These are phyloP conservation scores for Plutomurus gul DNA, from an alignment of 1,140 invertebrate genomes.

Conservation along the genomic window DNA sequence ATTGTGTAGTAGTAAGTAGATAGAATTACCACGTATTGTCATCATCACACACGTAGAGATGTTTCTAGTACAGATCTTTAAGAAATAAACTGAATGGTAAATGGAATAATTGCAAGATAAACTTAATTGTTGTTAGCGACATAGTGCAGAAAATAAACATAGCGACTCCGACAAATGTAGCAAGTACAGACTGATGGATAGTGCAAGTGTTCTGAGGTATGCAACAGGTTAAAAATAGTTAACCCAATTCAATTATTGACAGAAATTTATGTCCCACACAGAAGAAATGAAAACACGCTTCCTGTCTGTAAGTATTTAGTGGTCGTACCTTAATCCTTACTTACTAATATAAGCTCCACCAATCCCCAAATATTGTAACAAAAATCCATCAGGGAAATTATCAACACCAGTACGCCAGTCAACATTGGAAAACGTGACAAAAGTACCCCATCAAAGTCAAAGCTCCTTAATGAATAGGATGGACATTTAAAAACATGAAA, in stretches of 20 bases:
- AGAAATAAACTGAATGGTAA: too few relatives aligned
- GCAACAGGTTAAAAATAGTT: not conserved
- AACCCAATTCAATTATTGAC: not conserved
- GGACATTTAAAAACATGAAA: slow-evolving; percentile 20
- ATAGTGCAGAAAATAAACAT: too few relatives aligned
- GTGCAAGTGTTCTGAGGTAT: not conserved
- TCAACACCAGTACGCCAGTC: not conserved
- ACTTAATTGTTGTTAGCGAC: too few relatives aligned
- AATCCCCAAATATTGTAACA: not conserved
- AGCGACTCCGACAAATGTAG: too few relatives aligned
- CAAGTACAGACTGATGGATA: not conserved
- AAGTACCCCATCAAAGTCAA: slow-evolving; percentile 1
- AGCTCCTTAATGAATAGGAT: slow-evolving; percentile 19
- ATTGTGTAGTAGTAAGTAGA: too few relatives aligned
- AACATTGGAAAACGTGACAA: not conserved
- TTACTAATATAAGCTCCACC: not conserved
- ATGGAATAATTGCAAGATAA: too few relatives aligned
- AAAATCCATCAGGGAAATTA: not conserved
- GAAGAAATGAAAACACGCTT: not conserved
- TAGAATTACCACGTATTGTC: too few relatives aligned
- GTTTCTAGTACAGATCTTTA: too few relatives aligned
- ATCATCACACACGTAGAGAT: too few relatives aligned
- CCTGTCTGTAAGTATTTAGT: not conserved
- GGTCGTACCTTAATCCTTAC: not conserved
- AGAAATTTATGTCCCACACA: not conserved